Conservation (phyloP, 92 coral and sea anemone genomes). For the Palythoa grandis region DNA sequence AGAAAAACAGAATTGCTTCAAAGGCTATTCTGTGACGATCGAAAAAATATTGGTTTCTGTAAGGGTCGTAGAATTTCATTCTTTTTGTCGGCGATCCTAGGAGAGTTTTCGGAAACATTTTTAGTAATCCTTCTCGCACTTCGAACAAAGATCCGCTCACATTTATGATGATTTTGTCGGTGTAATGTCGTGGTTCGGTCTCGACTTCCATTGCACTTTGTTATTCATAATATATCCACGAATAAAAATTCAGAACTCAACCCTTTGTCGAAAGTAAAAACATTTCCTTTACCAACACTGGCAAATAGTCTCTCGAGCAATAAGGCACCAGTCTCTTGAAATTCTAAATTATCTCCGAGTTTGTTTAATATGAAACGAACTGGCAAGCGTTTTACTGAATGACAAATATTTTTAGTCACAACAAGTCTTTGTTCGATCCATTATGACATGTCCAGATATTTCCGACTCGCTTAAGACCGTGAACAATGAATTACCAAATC, state of each 20-base stretch:
- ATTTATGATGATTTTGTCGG: slow-evolving; percentile 64
- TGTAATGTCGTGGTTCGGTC: not conserved
- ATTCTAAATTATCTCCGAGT: not conserved
- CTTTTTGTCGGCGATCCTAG: slow-evolving; percentile 78
- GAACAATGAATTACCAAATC: slow-evolving; percentile 9
- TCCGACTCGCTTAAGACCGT: not conserved
- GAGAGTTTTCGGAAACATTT: slow-evolving; percentile 74
- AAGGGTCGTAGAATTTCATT: slow-evolving; percentile 67
- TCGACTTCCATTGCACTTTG: slow-evolving; percentile 10
- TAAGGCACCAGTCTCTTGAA: not conserved
- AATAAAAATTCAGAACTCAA: not conserved
- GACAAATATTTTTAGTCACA: slow-evolving; percentile 6
- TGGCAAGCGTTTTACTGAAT: not conserved
- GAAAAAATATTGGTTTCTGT: slow-evolving; percentile 75
- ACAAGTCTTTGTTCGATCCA: not conserved
- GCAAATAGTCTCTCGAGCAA: not conserved
- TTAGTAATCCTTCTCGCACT: slow-evolving; percentile 59
- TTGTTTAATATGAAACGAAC: not conserved
- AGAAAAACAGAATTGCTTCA: slow-evolving; percentile 85
- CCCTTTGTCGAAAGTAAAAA: not conserved
- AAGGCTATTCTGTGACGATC: slow-evolving; percentile 94
- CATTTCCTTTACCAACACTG: not conserved
- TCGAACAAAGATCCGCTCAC: slow-evolving; percentile 89
- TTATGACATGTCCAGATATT: not conserved
- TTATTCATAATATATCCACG: not conserved